phyloP scores from a whole-genome alignment of 2,113 vertebrate genomes.

The Chloebia gouldiae region DNA sequence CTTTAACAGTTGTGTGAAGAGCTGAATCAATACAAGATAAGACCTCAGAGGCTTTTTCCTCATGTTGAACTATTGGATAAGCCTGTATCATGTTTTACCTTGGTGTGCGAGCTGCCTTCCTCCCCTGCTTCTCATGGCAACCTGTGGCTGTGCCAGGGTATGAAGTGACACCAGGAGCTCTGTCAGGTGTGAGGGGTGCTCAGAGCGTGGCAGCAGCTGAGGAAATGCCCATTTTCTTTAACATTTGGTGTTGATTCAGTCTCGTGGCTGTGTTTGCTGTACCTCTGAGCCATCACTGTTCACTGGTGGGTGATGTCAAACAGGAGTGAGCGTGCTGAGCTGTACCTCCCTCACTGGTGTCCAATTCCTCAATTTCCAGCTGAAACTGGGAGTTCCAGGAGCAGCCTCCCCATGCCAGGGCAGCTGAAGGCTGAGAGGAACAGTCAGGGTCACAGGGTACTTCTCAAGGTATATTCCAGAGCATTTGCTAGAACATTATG shows the following conservation, averaged over 20 bases:
- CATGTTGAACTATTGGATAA: background rate
- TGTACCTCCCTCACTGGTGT: background rate
- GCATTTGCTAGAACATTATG: conserved; percentile 53
- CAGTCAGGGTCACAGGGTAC: no score
- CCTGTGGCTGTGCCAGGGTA: background rate
- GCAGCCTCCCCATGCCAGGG: background rate
- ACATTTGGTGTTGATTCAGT: background rate
- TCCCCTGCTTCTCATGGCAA: background rate
- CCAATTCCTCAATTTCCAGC: rapidly evolving
- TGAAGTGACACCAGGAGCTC: background rate
- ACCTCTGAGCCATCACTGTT: background rate
- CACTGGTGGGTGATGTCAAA: background rate
- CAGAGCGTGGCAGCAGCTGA: background rate
- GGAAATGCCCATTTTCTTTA: background rate
- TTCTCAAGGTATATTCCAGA: conserved; percentile 55
- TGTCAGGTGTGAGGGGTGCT: background rate
- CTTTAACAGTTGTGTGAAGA: conserved; percentile 12
- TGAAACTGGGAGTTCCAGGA: background rate
- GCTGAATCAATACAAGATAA: conserved; percentile 53
- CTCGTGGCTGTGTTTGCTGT: rapidly evolving
- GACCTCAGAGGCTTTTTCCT: conserved; percentile 18
- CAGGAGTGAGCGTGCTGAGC: rapidly evolving
- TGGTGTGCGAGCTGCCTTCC: background rate
- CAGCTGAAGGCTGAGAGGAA: background rate
- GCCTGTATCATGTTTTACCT: background rate